Base-by-base conservation (phyloP, 2,888 invertebrate species). In the Psylliodes chrysocephalus region DNA sequence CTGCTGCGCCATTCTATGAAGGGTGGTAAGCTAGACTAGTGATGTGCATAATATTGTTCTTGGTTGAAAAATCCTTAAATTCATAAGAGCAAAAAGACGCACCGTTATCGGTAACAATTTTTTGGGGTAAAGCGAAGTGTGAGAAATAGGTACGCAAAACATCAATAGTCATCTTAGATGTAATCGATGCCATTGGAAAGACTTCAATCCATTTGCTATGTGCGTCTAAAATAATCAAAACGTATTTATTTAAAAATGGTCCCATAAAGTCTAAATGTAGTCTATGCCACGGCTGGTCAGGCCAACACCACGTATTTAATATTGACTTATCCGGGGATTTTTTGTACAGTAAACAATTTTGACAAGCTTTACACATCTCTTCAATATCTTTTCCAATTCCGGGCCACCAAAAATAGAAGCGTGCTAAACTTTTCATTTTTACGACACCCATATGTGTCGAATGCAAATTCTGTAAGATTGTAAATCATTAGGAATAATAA, bases 361-460 rank as follows among this genome's bases (percentile, higher is more conserved):
- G 17, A 63, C 75, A 76, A 5, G 35, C 63, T 60, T 72, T 77
- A 7, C 52, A 35, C 7, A 64, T 12, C 0, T 61, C 40, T 62
- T 74, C 72, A 38, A 77, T 75, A 22, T 75, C 62, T 25, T 56
- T 30, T 54, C 73, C 71, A 10, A 75, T 53, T 8, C 49, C 49
- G 10, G 73, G 73, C 72, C 71, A 75, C 68, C 67, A 75, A 33
- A 74, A 59, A 51, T 73, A 72, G 4, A 60, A 47, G 17, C 73
- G 57, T 8, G 73, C 71, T 17, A 73, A 38, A 14, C 42, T 14
- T 61, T 75, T 75, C 52, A 70, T 75, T 67, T 75, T 74, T 7
- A 70, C 59, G 6, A 22, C 22, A 4, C 75, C 75, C 47, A 73
- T 35, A 56, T 75, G 46, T 2, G 46, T 46, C 22, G 19, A 22